Evolutionary conservation across 2,113 vertebrate genomes (phyloP), one percentile per base, ranked within the genome.

Genomic region (Larimichthys polyactis): DNA sequence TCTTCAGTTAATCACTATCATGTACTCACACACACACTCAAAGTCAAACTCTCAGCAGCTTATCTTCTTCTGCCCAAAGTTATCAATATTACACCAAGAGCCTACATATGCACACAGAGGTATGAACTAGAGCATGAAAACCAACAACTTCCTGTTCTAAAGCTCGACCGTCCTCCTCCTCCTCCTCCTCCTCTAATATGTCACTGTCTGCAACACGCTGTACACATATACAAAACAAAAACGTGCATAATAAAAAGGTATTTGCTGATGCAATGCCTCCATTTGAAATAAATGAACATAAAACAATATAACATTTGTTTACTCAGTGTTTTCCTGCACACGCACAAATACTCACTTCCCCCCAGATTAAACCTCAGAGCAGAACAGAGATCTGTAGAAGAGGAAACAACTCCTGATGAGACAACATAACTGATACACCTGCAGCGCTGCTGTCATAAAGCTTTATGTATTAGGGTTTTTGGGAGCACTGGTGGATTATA

Each of bases 331-430:
- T 75, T 46, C 5, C 32, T 57, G 29, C 15, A 57, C 9, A 22
- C 22, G 20, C 16, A 65, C 15, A 32, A 14, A 75, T 29, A 63
- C 20, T 49, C 65, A 90, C 90, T 93, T 92, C 90, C 91, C 80
- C 80, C 54, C 51, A 64, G 29, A 46, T 74, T 17, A 62, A 83
- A 69, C 79, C 75, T 83, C 63, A 90, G 1, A 85, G 88, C 78
- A 93, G 89, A 94, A 90, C 69, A 86, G 77, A 87, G 62, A 86
- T 63, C 73, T 20, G 12, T 11, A 54, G 51, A 85, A 85, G 86
- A 89, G 93, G 90, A 90, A 92, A 87, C 78, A 74, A 52, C n/a
- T 71, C 77, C 60, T 83, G 78, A 81, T 80, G 78, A 84, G 48
- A 71, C 55, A 63, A 59, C 85, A 83, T 2, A 73, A 66, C 14